Evolutionary conservation across 2,888 invertebrate species (phyloP).

Genomic region (Tipula confusa): DNA sequence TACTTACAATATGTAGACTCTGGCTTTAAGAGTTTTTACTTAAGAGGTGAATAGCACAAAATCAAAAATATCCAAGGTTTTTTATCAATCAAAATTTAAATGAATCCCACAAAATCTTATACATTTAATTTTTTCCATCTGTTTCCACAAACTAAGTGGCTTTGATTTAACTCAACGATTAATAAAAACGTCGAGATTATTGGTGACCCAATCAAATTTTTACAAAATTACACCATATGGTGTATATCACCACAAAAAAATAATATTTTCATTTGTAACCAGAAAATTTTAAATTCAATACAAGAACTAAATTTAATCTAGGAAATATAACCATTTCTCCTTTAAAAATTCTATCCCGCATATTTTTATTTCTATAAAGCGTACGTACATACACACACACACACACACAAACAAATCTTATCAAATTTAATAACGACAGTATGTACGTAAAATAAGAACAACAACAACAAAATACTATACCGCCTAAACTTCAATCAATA

Average conservation of each 20-base stretch:
- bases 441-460: neutral
- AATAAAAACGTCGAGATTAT: too few species aligned
- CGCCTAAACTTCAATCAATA: conserved; percentile 25
- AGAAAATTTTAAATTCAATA: neutral
- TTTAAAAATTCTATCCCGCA: neutral
- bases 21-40: too few species aligned
- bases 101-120: too few species aligned
- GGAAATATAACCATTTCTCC: neutral
- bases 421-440: conserved; percentile 12
- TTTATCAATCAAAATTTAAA: too few species aligned
- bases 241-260: neutral
- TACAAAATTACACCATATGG: neutral
- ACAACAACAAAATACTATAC: neutral
- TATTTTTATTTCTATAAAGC: neutral
- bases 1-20: too few species aligned
- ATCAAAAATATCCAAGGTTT: too few species aligned
- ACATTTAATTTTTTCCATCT: too few species aligned
- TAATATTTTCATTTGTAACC: neutral
- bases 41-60: too few species aligned
- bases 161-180: too few species aligned
- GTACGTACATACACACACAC: neutral
- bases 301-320: neutral
- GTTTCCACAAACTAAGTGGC: too few species aligned
- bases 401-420: neutral
- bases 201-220: neutral